These are phyloP conservation scores for Fabriciana adippe DNA, from an alignment of 2,888 invertebrate genomes.

Conservation along the genomic window DNA sequence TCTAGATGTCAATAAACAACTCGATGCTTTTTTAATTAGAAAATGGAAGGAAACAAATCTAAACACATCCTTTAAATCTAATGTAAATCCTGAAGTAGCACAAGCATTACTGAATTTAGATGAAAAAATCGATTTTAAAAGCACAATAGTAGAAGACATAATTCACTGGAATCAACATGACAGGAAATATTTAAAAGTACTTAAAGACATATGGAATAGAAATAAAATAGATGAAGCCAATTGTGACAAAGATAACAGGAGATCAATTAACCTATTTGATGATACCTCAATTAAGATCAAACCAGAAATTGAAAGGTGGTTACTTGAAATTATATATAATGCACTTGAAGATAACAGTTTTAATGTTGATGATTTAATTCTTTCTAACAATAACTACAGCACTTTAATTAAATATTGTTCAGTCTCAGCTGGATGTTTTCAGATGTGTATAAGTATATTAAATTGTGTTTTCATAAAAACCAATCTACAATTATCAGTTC, in stretches of 20 bases:
- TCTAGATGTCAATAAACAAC: conserved; percentile 46
- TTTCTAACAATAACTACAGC: conserved; percentile 41
- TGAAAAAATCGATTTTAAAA: conserved; percentile 45
- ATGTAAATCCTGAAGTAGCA: conserved; percentile 59
- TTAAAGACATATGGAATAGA: conserved; percentile 58
- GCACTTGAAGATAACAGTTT: conserved; percentile 46
- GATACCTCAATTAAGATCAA: conserved; percentile 63
- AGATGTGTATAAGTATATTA: conserved; percentile 60
- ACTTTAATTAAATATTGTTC: conserved; percentile 54
- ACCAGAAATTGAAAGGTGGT: conserved; percentile 57
- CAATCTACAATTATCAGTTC: conserved; percentile 54
- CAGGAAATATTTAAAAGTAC: conserved; percentile 46
- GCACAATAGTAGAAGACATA: conserved; percentile 51
- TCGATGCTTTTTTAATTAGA: conserved; percentile 64
- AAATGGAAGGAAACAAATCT: conserved; percentile 54
- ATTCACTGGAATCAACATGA: conserved; percentile 53
- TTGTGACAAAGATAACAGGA: background rate
- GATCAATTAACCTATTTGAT: conserved; percentile 38
- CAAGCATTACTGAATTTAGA: conserved; percentile 67
- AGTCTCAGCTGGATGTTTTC: conserved; percentile 62
- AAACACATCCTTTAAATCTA: conserved; percentile 47
- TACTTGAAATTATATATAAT: conserved; percentile 50
- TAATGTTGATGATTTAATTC: conserved; percentile 47
- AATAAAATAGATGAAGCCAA: conserved; percentile 33
- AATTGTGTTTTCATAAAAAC: conserved; percentile 61